Conservation (phyloP, 2,797 vertebrate species). For the Hippocampus kuda region DNA sequence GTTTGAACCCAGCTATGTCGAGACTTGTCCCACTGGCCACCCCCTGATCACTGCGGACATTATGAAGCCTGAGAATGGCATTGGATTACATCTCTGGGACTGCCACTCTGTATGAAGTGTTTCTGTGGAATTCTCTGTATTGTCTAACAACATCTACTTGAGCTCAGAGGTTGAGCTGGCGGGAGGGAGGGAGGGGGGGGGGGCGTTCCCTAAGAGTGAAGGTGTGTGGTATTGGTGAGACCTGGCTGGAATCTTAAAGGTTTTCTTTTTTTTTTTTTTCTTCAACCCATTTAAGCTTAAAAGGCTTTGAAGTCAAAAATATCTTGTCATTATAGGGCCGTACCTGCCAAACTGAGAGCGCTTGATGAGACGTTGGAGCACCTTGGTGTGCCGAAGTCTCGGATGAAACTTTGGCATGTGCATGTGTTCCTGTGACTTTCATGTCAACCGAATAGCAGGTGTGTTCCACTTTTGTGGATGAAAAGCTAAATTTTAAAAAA, state of each 20-base stretch:
- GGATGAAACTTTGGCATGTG: conserved; percentile 1
- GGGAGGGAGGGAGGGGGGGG: conserved; percentile 11
- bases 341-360: conserved; percentile 38
- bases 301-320: conserved; percentile 55
- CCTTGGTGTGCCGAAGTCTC: conserved; percentile 13
- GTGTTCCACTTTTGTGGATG: not conserved
- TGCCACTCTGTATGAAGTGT: conserved; percentile 75
- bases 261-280: conserved; percentile 42
- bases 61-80: conserved; percentile 75
- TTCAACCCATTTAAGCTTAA: conserved; percentile 54
- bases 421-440: not conserved
- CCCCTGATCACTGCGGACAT: conserved; percentile 69
- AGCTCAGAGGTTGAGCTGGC: conserved; percentile 59
- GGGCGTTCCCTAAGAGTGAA: conserved; percentile 52
- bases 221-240: conserved; percentile 65
- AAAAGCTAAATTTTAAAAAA: not conserved
- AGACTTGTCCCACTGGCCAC: conserved; percentile 69
- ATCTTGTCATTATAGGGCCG: conserved; percentile 45
- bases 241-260: conserved; percentile 60
- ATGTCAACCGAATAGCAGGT: not conserved
- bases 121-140: conserved; percentile 77
- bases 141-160: conserved; percentile 75
- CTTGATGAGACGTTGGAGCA: conserved; percentile 13
- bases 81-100: conserved; percentile 78
- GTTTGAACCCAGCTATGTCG: conserved; percentile 72